phyloP scores from a whole-genome alignment of 2,113 vertebrate species.

The Sander lucioperca region DNA sequence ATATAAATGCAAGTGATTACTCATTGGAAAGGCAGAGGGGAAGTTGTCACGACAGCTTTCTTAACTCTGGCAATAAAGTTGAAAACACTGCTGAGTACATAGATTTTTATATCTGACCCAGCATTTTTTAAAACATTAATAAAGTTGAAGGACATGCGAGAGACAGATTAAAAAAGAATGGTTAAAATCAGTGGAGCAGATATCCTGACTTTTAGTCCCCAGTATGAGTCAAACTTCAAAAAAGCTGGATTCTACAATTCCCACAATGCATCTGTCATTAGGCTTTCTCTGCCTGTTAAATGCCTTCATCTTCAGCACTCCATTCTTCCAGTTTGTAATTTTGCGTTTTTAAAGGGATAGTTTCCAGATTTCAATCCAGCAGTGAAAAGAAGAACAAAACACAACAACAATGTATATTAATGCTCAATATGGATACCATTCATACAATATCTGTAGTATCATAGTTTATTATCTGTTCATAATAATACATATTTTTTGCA shows the following conservation, averaged over 20 bases:
- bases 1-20: background rate
- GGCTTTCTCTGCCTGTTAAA: background rate
- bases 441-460: background rate
- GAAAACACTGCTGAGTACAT: background rate
- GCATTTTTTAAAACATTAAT: background rate
- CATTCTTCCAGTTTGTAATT: background rate
- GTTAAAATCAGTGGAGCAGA: background rate
- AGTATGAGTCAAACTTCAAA: background rate
- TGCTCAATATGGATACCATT: background rate
- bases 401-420: background rate
- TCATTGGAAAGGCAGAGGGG: background rate
- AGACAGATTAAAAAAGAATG: background rate
- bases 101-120: background rate
- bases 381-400: background rate
- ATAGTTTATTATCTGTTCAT: constrained; percentile 2
- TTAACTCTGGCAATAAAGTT: background rate
- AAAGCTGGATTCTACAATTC: background rate
- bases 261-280: background rate
- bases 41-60: background rate
- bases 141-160: background rate
- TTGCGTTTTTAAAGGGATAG: too few species aligned
- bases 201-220: background rate
- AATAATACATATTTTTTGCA: constrained; percentile 32
- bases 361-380: too few species aligned
- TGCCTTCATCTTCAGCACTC: background rate